Evolutionary conservation across 1,140 invertebrate species (phyloP).

Genomic region (Papilio polytes): DNA sequence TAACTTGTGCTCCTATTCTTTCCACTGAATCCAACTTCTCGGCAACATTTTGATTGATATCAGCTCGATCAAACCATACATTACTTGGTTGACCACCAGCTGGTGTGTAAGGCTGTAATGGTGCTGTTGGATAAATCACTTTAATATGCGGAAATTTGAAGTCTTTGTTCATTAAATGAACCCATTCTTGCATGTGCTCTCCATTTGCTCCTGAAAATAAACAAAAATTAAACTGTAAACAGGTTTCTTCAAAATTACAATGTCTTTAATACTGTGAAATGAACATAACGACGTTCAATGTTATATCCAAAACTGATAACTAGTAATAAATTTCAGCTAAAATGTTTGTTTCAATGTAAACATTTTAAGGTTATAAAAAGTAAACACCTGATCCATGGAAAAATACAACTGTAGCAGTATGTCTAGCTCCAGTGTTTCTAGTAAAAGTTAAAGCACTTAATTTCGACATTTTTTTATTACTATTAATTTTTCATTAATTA

Average conservation of each 20-base stretch:
- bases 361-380: background rate
- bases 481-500: conserved; percentile 22
- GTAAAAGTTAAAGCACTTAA: conserved; percentile 65
- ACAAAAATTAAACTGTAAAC: too few relatives aligned
- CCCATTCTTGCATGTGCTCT: conserved; percentile 86
- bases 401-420: conserved; percentile 73
- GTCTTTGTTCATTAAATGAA: conserved; percentile 85
- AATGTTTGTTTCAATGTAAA: background rate
- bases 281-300: background rate
- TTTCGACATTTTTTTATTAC: conserved; percentile 55
- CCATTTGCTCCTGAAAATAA: conserved; percentile 85
- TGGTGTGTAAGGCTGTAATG: conserved; percentile 87
- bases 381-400: conserved; percentile 71
- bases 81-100: conserved; percentile 85
- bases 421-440: conserved; percentile 63
- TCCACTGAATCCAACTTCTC: conserved; percentile 86
- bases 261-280: too few relatives aligned
- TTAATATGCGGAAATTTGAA: conserved; percentile 88
- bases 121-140: conserved; percentile 89
- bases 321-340: background rate
- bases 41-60: conserved; percentile 84
- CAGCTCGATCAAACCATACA: conserved; percentile 89
- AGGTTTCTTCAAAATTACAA: background rate
- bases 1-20: conserved; percentile 84
- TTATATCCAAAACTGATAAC: background rate